These are phyloP conservation scores for Ormyrus thymus DNA, from an alignment of 2,888 invertebrate genomes.

Conservation along the genomic window DNA sequence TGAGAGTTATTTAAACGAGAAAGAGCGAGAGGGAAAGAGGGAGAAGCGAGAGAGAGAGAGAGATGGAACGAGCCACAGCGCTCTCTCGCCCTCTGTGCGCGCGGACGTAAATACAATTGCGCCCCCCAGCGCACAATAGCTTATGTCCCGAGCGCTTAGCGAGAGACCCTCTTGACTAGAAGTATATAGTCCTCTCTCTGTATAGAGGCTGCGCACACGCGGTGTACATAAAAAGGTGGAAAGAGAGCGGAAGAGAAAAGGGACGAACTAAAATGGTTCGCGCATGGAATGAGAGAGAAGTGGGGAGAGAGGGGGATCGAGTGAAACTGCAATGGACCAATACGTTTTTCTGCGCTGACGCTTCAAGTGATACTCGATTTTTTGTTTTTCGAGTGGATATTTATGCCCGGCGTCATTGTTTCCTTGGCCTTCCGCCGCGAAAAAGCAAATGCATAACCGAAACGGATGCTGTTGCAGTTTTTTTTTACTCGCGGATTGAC, in stretches of 20 bases:
- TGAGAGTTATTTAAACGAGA: constrained; percentile 67
- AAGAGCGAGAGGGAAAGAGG: constrained; percentile 28
- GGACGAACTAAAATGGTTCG: constrained; percentile 51
- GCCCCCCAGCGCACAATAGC: constrained; percentile 61
- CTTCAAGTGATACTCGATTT: constrained; percentile 29
- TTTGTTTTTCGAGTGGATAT: constrained; percentile 53
- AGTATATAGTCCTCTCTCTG: constrained; percentile 8
- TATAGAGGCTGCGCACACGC: constrained; percentile 3
- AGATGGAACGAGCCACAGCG: constrained; percentile 27
- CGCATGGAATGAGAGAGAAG: constrained; percentile 11
- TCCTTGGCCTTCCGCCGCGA: not conserved
- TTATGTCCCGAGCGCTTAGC: constrained; percentile 60
- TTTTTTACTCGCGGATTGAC: too few species aligned
- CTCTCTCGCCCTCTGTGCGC: constrained; percentile 48
- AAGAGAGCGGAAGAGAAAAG: constrained; percentile 26
- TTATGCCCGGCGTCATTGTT: not conserved
- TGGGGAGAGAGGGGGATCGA: not conserved
- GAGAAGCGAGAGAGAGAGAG: constrained; percentile 29
- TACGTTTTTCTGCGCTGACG: constrained; percentile 25
- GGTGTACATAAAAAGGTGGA: constrained; percentile 16
- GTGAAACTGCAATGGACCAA: constrained; percentile 43
- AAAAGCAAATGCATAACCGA: not conserved
- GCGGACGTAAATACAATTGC: constrained; percentile 68
- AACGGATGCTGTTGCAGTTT: too few species aligned
- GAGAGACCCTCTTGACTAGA: constrained; percentile 54